A percentile compares a stretch with the other conserved stretches of the same genome.
phyloP scores from a whole-genome alignment of 1,140 invertebrate species.

The Marisa cornuarietis region DNA sequence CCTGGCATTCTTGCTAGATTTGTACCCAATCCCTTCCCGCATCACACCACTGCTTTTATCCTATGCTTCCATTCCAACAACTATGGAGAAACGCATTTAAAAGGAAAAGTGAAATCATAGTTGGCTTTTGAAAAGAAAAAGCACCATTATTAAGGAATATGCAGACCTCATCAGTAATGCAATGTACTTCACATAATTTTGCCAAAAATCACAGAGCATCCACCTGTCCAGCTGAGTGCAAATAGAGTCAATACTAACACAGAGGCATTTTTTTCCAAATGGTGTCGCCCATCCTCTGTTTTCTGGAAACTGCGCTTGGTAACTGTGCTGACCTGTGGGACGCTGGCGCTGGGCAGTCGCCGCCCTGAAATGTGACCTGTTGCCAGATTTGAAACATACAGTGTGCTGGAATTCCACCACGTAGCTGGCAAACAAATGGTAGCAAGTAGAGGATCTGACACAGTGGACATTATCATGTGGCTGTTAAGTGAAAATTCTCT shows the following conservation, averaged over 20 bases:
- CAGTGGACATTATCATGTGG: too few species aligned
- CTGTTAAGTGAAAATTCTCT: not conserved
- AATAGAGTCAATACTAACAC: not conserved
- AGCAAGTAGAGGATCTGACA: not conserved
- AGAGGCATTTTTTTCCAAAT: not conserved
- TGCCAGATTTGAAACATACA: not conserved
- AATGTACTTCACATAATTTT: not conserved
- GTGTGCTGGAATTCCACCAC: not conserved
- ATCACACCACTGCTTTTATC: too few species aligned
- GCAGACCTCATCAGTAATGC: not conserved
- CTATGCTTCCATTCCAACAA: too few species aligned
- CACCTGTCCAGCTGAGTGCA: not conserved
- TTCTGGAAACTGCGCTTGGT: slow-evolving; percentile 59
- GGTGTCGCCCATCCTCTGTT: slow-evolving; percentile 15
- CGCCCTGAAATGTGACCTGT: not conserved
- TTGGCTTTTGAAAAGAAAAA: not conserved
- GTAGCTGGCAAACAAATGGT: not conserved
- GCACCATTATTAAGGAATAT: not conserved
- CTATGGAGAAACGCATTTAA: not conserved
- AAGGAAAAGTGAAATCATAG: not conserved
- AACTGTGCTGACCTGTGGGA: slow-evolving; percentile 47
- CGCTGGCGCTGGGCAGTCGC: slow-evolving; percentile 16
- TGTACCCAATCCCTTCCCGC: too few species aligned
- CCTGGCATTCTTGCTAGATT: too few species aligned
- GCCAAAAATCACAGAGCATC: not conserved